phyloP scores from a whole-genome alignment of 2,888 invertebrate species.

The Drepana falcataria region DNA sequence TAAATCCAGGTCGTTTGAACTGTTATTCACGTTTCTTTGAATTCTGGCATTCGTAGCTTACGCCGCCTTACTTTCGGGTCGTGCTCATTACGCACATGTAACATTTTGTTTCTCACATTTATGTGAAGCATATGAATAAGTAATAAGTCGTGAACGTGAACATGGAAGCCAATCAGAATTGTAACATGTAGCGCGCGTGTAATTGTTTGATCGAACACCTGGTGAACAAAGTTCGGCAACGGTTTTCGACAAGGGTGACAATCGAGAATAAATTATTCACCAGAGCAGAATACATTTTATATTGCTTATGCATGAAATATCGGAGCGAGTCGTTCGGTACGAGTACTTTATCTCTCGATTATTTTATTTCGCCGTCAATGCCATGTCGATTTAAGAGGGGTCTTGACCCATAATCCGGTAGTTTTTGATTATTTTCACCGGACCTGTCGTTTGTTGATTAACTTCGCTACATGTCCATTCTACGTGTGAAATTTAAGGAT shows the following conservation, averaged over 20 bases:
- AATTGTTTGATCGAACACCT: slow-evolving; percentile 53
- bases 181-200: slow-evolving; percentile 28
- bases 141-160: slow-evolving; percentile 11
- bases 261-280: slow-evolving; percentile 67
- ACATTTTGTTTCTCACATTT: slow-evolving; percentile 9
- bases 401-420: slow-evolving; percentile 23
- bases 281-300: slow-evolving; percentile 54
- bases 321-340: slow-evolving; percentile 31
- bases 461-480: slow-evolving; percentile 21
- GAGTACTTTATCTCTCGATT: slow-evolving; percentile 48
- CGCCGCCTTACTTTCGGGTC: background rate
- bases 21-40: background rate
- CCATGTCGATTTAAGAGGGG: slow-evolving; percentile 43
- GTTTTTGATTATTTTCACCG: slow-evolving; percentile 26
- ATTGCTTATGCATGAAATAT: slow-evolving; percentile 65
- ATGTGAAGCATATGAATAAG: slow-evolving; percentile 15
- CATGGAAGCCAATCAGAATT: slow-evolving; percentile 20
- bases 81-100: slow-evolving; percentile 1
- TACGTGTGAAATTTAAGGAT: slow-evolving; percentile 19
- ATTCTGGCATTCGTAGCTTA: background rate
- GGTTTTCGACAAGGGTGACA: slow-evolving; percentile 39
- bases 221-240: slow-evolving; percentile 39
- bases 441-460: slow-evolving; percentile 27
- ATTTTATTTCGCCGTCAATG: slow-evolving; percentile 37
- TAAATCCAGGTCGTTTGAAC: background rate